Evolutionary conservation across 2,797 vertebrate species (phyloP), one percentile per base, ranked within the genome.

Genomic region (Gymnoscopelus braueri): DNA sequence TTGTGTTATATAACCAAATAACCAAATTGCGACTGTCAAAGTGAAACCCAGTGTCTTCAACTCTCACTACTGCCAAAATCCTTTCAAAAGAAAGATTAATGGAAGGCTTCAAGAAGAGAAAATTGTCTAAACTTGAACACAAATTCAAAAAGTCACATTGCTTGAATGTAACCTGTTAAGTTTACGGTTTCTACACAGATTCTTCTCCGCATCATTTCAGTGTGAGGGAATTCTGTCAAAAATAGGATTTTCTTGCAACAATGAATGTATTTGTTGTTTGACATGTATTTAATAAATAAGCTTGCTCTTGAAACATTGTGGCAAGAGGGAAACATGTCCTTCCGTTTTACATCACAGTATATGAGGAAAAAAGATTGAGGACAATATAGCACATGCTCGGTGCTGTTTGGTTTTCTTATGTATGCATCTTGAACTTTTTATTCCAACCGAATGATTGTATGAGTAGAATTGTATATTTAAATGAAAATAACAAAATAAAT

Each of bases 141-240:
- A 47, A 61, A 50, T 56, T 47, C n/a, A n/a, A n/a, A n/a, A n/a
- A 32, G 14, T 32, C 47, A 15, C n/a, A 3, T 86, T 87, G 85
- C 88, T 90, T 90, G 93, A 95, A 94, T 94, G 93, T 94, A 93
- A 89, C 71, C 77, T 85, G 92, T 89, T 90, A 77, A 23, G 63
- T 57, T 49, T 89, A 88, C 88, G 29, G 77, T 94, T 94, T 90
- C 71, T 90, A 85, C 44, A 66, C 63, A 72, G 71, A 77, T 77
- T 76, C 76, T 83, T 77, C 75, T 84, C 87, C 75, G 55, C 69
- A 83, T 89, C 88, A 92, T 92, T 92, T 93, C 89, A 91, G 39
- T 71, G 78, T 35, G 69, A 81, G 76, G 70, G 75, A 87, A 74
- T 69, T 59, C 79, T 80, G 76, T 81, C 76, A 70, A 70, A 74